These are phyloP conservation scores for Cheilosia urbana DNA, from an alignment of 2,888 invertebrate genomes.

Conservation along the genomic window DNA sequence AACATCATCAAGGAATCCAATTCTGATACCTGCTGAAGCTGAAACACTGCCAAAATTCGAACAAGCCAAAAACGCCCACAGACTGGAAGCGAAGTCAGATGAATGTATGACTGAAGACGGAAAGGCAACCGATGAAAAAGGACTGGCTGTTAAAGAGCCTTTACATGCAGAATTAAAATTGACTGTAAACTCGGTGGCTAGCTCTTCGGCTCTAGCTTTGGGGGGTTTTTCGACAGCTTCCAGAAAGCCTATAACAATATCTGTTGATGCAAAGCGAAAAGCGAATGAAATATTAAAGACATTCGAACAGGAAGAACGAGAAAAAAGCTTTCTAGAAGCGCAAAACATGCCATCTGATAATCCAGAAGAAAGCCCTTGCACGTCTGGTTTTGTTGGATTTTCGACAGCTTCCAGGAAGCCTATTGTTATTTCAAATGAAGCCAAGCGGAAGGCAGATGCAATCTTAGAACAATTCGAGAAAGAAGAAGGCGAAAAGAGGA, in stretches of 20 bases:
- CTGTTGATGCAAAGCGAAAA: slow-evolving; percentile 58
- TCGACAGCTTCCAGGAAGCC: slow-evolving; percentile 68
- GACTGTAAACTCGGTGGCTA: too few species aligned
- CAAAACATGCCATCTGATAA: background rate
- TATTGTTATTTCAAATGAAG: slow-evolving; percentile 58
- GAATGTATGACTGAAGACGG: background rate
- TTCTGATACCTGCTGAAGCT: slow-evolving; percentile 58
- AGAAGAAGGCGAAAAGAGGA: slow-evolving; percentile 11
- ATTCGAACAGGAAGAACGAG: slow-evolving; percentile 43
- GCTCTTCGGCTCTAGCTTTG: slow-evolving; percentile 1
- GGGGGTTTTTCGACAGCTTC: slow-evolving; percentile 67
- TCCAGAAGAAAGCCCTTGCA: background rate
- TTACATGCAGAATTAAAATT: background rate
- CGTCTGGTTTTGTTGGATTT: slow-evolving; percentile 34
- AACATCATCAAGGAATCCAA: slow-evolving; percentile 67
- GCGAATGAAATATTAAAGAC: slow-evolving; percentile 54
- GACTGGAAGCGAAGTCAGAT: background rate
- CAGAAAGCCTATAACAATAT: slow-evolving; percentile 53
- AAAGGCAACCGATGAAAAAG: too few species aligned
- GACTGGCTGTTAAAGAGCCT: background rate
- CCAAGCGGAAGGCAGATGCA: slow-evolving; percentile 53
- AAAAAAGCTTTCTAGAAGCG: slow-evolving; percentile 8
- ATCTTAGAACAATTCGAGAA: slow-evolving; percentile 35
- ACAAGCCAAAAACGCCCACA: background rate
- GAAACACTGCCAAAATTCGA: slow-evolving; percentile 26